Base-by-base conservation (phyloP, 1,140 invertebrate genomes). In the Ruditapes philippinarum region DNA sequence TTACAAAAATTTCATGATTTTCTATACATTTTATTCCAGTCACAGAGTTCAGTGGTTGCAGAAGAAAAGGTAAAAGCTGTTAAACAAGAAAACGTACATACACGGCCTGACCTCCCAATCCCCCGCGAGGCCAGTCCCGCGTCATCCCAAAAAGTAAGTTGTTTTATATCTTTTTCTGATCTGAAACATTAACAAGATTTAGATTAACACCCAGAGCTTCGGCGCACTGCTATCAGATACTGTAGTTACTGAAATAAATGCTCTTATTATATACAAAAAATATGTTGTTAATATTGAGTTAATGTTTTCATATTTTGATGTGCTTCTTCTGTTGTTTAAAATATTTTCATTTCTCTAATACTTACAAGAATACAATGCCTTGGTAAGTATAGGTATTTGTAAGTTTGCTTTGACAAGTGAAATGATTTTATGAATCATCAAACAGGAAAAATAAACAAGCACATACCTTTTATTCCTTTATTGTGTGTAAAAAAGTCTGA, bases 1-100 rank as follows among this genome's bases (percentile, higher is more conserved):
- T 5, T 45, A 14, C 14, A 45, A 45, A 45, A 5, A 45, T 45
- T 45, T 14, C 42, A 45, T 45, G 14, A 14, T 45, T 45, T 5
- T 45, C 42, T 7, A 45, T 14, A 45, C 42, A 7, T 45, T 45
- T 60, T 31, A 22, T 76, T 76, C 62, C 73, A 86, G 83, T 62
- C 42, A 45, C 42, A 45, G 5, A 12, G 49, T 51, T 60, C 82
- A 89, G 38, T 25, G 28, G 49, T 51, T 60, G 76, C 86, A 73
- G 90, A 91, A 17, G 90, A 91, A 83, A 91, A 86, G 80, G 87
- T 84, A 85, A 91, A 89, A 54, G 42, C 83, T 31, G 54, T 86
- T 33, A 91, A 89, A 65, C 65, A 83, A 62, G 76, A 88, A 65
- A 33, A 45, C 4, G 85, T 80, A 36, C 73, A 80, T 68, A 62